Conservation (phyloP, 2,797 vertebrate species). For the Ispidina lecontei region DNA sequence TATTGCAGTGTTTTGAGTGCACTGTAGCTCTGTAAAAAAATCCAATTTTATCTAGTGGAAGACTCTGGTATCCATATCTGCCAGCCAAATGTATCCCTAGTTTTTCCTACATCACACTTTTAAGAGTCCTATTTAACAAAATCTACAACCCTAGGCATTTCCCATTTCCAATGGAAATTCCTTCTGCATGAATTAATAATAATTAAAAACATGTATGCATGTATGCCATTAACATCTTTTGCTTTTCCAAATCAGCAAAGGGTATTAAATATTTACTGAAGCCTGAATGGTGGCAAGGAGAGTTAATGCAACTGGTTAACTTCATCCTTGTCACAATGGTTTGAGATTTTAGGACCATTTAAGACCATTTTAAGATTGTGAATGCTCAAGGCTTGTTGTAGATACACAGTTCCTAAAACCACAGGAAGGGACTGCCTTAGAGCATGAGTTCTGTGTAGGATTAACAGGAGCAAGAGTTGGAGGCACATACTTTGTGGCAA, state of each 20-base stretch:
- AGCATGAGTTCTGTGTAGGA: not conserved
- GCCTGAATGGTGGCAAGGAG: not conserved
- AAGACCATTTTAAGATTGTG: not conserved
- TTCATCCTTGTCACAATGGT: not conserved
- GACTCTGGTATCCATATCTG: not conserved
- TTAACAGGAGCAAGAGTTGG: not conserved
- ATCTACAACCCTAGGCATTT: not conserved
- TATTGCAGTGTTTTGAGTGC: not conserved
- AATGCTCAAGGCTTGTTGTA: not conserved
- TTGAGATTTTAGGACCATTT: not conserved
- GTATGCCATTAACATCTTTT: not conserved
- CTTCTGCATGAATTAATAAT: slow-evolving; percentile 8
- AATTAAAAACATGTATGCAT: rapidly evolving
- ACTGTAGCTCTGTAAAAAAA: not conserved
- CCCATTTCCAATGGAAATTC: not conserved
- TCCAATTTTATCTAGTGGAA: not conserved
- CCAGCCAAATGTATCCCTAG: not conserved
- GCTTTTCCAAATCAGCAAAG: not conserved
- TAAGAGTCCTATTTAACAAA: slow-evolving; percentile 3
- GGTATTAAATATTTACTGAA: not conserved
- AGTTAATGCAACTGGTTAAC: not conserved
- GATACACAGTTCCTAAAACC: not conserved
- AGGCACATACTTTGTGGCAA: rapidly evolving
- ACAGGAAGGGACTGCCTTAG: not conserved
- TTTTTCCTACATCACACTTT: not conserved